These are phyloP conservation scores for Agriotes lineatus DNA, from an alignment of 2,888 invertebrate genomes.

Conservation along the genomic window DNA sequence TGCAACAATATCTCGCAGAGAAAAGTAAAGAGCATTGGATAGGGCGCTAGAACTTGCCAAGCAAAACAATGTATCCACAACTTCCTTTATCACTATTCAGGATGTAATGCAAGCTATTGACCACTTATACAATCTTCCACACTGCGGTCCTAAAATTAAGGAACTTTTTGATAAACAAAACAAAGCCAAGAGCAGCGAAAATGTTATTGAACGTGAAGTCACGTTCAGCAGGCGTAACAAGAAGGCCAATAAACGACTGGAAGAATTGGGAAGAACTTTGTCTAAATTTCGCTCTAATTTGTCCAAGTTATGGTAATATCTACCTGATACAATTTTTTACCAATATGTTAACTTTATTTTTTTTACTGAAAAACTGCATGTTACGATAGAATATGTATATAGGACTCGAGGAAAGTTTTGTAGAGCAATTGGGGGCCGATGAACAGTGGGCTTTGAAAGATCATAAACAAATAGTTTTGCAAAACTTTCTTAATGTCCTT, in stretches of 20 bases:
- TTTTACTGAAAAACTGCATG: too few species aligned
- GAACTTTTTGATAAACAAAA: conserved; percentile 55
- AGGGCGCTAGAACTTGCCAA: neutral
- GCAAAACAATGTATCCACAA: neutral
- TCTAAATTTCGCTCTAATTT: too few species aligned
- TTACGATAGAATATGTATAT: too few species aligned
- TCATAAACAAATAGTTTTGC: too few species aligned
- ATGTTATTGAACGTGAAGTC: neutral
- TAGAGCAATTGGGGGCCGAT: too few species aligned
- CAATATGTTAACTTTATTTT: too few species aligned
- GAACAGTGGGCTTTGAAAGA: too few species aligned
- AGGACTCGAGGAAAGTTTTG: too few species aligned
- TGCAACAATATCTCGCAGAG: neutral
- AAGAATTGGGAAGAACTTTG: neutral
- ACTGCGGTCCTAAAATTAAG: conserved; percentile 55
- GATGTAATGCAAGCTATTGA: conserved; percentile 47
- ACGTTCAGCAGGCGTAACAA: neutral
- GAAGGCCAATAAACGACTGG: neutral
- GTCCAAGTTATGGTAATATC: too few species aligned
- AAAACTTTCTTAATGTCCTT: too few species aligned
- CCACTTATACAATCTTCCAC: conserved; percentile 51
- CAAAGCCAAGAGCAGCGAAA: conserved; percentile 15
- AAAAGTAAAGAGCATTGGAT: neutral
- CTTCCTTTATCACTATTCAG: neutral
- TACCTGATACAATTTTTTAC: too few species aligned